Percentiles rank a stretch among this genome's conserved stretches.
Evolutionary conservation across 2,113 vertebrate species (phyloP).

Genomic region (Chaetodon auriga): DNA sequence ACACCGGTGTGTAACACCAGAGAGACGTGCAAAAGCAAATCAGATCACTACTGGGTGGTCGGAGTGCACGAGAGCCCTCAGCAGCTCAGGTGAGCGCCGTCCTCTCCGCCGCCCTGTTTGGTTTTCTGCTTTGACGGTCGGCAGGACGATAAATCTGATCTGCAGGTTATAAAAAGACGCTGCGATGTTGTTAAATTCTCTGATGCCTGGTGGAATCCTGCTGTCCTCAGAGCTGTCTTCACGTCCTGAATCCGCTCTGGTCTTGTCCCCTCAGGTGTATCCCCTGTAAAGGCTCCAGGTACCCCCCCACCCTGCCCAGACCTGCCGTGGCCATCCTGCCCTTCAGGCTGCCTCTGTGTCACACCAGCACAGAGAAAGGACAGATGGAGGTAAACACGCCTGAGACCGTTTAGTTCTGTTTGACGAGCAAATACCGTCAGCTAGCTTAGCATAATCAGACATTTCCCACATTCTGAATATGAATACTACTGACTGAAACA

Average conservation of each 20-base stretch:
- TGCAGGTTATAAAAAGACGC: not conserved
- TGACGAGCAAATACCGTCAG: no score
- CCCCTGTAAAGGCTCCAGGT: conserved; percentile 95
- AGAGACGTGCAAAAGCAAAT: conserved; percentile 94
- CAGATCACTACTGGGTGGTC: conserved; percentile 96
- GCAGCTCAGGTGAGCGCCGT: conserved; percentile 89
- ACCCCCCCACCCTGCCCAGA: conserved; percentile 94
- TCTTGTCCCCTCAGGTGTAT: conserved; percentile 88
- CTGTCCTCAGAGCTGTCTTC: not conserved
- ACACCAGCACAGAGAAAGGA: conserved; percentile 93
- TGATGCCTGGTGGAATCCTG: not conserved
- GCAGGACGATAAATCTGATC: not conserved
- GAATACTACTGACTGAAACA: no score
- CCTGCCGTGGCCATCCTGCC: conserved; percentile 92
- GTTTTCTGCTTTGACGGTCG: no score
- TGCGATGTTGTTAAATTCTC: no score
- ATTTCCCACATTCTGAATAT: no score
- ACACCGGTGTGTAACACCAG: conserved; percentile 91
- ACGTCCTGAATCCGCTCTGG: not conserved
- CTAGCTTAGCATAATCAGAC: no score
- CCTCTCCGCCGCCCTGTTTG: not conserved
- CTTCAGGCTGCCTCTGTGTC: conserved; percentile 93
- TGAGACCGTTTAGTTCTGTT: no score
- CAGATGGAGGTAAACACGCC: conserved; percentile 93
- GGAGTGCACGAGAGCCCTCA: conserved; percentile 95